Percentiles rank a stretch among this genome's conserved stretches.
These are phyloP conservation scores for Coleophora flavipennella DNA, from an alignment of 2,888 invertebrate genomes.

Conservation along the genomic window DNA sequence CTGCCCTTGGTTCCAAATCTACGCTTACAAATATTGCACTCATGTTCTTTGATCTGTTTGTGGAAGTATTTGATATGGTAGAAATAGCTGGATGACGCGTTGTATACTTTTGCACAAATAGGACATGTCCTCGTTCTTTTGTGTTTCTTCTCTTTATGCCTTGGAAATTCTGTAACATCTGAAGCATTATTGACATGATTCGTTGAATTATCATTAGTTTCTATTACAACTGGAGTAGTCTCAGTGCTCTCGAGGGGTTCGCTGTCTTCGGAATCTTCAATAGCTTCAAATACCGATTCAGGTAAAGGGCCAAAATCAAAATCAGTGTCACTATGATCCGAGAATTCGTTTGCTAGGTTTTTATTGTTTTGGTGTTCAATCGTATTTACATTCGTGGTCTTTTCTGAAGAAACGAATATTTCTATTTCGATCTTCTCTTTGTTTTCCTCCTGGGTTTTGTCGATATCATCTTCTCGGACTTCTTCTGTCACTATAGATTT, in stretches of 20 bases:
- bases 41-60: conserved; percentile 47
- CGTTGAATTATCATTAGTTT: neutral
- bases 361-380: conserved; percentile 3
- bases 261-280: conserved; percentile 39
- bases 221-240: neutral
- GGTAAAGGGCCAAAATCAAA: conserved; percentile 35
- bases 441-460: no score
- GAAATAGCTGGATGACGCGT: conserved; percentile 59
- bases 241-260: conserved; percentile 7
- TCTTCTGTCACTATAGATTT: no score
- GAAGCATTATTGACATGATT: neutral
- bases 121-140: conserved; percentile 51
- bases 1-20: conserved; percentile 54
- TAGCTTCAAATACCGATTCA: conserved; percentile 42
- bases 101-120: conserved; percentile 57
- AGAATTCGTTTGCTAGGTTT: conserved; percentile 26
- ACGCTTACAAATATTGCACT: conserved; percentile 60
- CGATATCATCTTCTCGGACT: no score
- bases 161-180: neutral
- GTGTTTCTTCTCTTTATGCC: conserved; percentile 7
- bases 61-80: conserved; percentile 69
- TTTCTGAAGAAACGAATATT: no score
- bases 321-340: conserved; percentile 37
- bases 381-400: neutral
- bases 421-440: no score